Conservation (phyloP, 2,113 vertebrate genomes). For the Dasyurus viverrinus region DNA sequence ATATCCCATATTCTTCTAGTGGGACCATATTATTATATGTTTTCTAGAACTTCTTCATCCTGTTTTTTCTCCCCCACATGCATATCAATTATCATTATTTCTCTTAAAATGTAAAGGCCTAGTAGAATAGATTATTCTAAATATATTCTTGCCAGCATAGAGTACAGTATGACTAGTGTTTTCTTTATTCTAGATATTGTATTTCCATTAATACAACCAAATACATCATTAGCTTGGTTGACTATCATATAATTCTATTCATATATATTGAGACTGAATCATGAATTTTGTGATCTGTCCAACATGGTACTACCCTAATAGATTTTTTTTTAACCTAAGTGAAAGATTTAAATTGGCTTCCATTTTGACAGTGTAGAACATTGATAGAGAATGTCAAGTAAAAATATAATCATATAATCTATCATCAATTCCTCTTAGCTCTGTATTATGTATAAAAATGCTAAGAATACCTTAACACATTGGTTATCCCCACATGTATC, state of each 20-base stretch:
- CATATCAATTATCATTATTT: too few relatives aligned
- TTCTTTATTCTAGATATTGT: too few relatives aligned
- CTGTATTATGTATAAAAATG: background rate
- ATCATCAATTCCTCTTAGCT: background rate
- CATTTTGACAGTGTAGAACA: background rate
- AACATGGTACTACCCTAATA: background rate
- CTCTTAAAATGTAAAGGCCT: too few relatives aligned
- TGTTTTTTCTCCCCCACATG: too few relatives aligned
- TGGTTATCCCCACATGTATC: background rate
- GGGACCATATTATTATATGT: too few relatives aligned
- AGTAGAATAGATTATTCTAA: too few relatives aligned
- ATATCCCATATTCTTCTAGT: too few relatives aligned
- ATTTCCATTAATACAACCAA: too few relatives aligned
- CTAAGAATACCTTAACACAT: background rate
- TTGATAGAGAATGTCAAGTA: background rate
- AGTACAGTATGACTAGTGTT: too few relatives aligned
- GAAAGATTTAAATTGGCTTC: background rate
- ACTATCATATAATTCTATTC: background rate
- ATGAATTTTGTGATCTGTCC: background rate
- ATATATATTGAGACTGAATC: background rate
- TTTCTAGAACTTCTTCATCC: too few relatives aligned
- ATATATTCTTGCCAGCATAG: too few relatives aligned
- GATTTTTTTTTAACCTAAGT: background rate
- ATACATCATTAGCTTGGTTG: background rate
- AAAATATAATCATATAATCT: background rate